Base-by-base conservation (phyloP, 2,888 invertebrate genomes). In the Steromphala cineraria region DNA sequence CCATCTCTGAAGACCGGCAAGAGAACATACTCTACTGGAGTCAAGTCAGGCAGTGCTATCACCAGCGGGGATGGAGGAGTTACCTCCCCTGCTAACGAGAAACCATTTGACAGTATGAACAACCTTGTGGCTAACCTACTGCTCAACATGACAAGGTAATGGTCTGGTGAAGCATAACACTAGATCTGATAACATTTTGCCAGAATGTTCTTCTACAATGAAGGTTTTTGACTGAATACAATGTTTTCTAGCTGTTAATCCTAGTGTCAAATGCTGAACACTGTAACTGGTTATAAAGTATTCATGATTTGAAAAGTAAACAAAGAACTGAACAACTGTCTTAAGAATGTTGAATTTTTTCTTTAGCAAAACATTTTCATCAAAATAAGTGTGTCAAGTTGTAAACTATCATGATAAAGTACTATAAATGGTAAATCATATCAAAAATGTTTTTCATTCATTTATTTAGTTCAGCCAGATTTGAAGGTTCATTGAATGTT, bases 61-160 rank as follows among this genome's bases (percentile, higher is more conserved):
- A 87, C 89, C 13, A 85, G 87, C 7, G 88, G 90, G 24, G 90
- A 90, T 10, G 92, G 92, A 2, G 90, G 92, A 8, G 81, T 91
- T 31, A 86, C 86, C 2, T 89, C 87, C 62, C 83, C 86, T 5
- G 84, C 86, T 13, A 88, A 90, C 28, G 92, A 92, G 79, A 90
- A 90, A 75, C 93, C 94, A 3, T 94, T 94, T 86, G 94, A 94
- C 87, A 87, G 90, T 28, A 94, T 94, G 94, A 94, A 94, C 84
- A 93, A 93, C 83, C 91, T 94, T 76, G 93, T 94, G 3, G 94
- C 94, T 24, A 94, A 94, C 84, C 81, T 94, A 67, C 84, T 94
- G 36, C 88, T 94, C 19, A 94, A 94, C 82, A 87, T 94, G 88
- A 94, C 94, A 2, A 93, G 94, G 94, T 93, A 82, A 31, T 28